Conservation (phyloP, 2,797 vertebrate genomes). For the Dryobates pubescens region DNA sequence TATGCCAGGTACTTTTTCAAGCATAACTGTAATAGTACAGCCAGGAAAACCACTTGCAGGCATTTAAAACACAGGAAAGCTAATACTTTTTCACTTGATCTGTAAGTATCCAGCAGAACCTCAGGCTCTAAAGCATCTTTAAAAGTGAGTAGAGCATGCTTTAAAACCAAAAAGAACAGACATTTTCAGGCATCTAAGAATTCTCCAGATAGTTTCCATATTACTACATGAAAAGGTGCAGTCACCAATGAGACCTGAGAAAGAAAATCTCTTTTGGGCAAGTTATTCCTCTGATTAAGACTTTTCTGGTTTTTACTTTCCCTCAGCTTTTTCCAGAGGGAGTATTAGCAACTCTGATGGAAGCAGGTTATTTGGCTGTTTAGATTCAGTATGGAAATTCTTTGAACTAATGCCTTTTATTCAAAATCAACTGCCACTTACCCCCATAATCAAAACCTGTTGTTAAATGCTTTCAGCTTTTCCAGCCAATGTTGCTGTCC, state of each 20-base stretch:
- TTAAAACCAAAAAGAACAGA: not conserved
- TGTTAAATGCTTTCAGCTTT: not conserved
- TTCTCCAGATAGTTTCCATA: not conserved
- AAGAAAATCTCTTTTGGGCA: not conserved
- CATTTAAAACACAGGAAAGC: not conserved
- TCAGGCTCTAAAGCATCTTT: not conserved
- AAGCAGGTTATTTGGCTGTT: not conserved
- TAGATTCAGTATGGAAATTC: not conserved
- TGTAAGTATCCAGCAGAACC: not conserved
- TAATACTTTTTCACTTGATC: not conserved
- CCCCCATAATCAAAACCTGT: not conserved
- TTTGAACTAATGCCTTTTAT: not conserved
- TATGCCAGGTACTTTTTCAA: not conserved
- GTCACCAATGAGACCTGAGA: not conserved
- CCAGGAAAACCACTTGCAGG: not conserved
- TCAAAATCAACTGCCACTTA: not conserved
- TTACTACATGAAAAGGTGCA: not conserved
- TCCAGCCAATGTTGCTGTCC: not conserved
- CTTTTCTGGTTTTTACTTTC: not conserved
- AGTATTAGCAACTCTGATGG: not conserved
- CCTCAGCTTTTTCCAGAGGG: not conserved
- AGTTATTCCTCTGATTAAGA: not conserved
- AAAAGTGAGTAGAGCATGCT: not conserved
- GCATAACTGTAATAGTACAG: not conserved
- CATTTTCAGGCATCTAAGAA: not conserved